These are phyloP conservation scores for Perca schrenkii DNA, from an alignment of 2,113 vertebrate genomes.

Conservation along the genomic window DNA sequence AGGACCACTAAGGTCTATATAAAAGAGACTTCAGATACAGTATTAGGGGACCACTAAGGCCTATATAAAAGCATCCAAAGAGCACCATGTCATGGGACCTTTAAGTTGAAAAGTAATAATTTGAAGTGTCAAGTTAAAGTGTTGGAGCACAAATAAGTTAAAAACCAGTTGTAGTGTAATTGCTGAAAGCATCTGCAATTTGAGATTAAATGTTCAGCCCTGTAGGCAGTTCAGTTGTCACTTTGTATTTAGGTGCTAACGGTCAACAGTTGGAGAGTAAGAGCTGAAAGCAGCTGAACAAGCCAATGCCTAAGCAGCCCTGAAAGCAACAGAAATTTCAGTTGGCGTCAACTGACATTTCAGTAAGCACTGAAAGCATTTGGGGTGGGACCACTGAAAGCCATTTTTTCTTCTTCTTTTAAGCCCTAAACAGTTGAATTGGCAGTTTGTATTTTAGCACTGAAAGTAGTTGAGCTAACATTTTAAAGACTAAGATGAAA, in stretches of 20 bases:
- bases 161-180: too few species aligned
- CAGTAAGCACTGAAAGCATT: not conserved
- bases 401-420: not conserved
- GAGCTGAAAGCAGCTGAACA: not conserved
- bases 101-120: too few species aligned
- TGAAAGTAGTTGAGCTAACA: not conserved
- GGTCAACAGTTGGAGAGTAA: not conserved
- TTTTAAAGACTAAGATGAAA: not conserved
- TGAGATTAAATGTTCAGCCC: too few species aligned
- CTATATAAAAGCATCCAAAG: too few species aligned
- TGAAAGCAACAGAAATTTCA: not conserved
- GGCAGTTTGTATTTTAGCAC: not conserved
- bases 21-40: too few species aligned
- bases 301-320: too few species aligned
- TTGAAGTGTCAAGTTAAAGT: not conserved
- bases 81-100: too few species aligned
- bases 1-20: too few species aligned
- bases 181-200: too few species aligned
- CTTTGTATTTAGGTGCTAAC: not conserved
- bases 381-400: not conserved
- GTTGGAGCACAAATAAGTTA: too few species aligned
- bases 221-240: not conserved
- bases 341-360: too few species aligned
- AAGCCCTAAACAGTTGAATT: not conserved
- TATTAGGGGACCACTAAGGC: too few species aligned